Base-by-base conservation (phyloP, 1,140 invertebrate genomes). In the Vanessa tameamea region DNA sequence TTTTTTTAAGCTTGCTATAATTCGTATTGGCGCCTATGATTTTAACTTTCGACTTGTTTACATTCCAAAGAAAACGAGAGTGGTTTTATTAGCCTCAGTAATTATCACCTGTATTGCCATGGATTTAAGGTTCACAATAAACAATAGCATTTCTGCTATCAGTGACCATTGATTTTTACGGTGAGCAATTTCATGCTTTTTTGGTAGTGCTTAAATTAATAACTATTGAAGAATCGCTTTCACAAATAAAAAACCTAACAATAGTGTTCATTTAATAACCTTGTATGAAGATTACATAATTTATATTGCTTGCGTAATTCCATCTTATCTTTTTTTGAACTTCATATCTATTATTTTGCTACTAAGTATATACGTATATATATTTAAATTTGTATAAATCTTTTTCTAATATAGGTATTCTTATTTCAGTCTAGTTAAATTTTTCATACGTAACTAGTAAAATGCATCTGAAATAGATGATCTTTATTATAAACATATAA, bases 21-120 rank as follows among this genome's bases (percentile, higher is more conserved):
- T 47, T 47, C 15, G 37, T 59, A 68, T 61, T 26, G 68, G 55
- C 68, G 68, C 68, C 68, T 63, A 69, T 48, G 11, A 69, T 50
- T 50, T 47, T 67, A 76, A 75, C 79, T 82, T 80, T 84, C 77
- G 50, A 68, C 69, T 78, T 80, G 73, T 76, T 70, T 72, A 78
- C 82, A 84, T 84, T 77, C 81, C 81, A 67, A 77, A 65, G 81
- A 84, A 84, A 84, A 79, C 73, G 81, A 82, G 82, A 84, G 82
- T 82, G 77, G 53, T 50, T 43, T 48, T 47, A 43, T 16, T 69
- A 59, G 55, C 20, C 26, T 26, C 66, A 59, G 4, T 61, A 16
- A 48, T 51, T 47, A 66, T 64, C 43, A 63, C 61, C 68, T 69
- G 64, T 78, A 72, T 47, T 50, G n/a, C 57, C 31, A 59, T 59